Base-by-base conservation (phyloP, 2,113 vertebrate genomes). In the Puffinus mauretanicus region DNA sequence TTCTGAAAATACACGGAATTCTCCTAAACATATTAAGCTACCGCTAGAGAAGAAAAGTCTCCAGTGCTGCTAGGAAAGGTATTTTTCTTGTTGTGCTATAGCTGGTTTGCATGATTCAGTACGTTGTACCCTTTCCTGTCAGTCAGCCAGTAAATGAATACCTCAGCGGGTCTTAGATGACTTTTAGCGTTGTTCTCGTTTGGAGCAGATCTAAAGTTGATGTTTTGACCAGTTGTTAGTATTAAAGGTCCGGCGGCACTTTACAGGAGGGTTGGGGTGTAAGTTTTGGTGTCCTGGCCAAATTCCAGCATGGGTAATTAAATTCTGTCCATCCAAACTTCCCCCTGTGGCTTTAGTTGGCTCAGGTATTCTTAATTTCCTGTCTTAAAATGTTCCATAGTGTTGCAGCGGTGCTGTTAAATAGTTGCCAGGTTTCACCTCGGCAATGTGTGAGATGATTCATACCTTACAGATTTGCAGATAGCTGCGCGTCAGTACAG, bases 311-410 rank as follows among this genome's bases (percentile, higher is more conserved):
- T 2, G 27, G 13, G 70, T 96, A 95, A 97, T 97, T 97, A 96
- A 95, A 96, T 97, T 92, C 95, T 93, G 88, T 94, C 90, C 90
- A 94, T 94, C 95, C 93, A 72, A 96, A 94, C 75, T 67, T 95
- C 77, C 88, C 90, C 72, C 90, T 64, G 90, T 71, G 91, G 94
- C 72, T 93, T 95, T 87, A 58, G 46, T 85, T 97, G 95, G 96
- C 97, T 97, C 93, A 85, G 87, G 62, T 86, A 94, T 77, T 76
- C 95, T 97, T 96, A 93, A 95, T 96, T 94, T 96, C 92, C 93
- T 93, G 92, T 87, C 55, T 95, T 79, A 90, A 94, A 97, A 84
- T 57, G 79, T 94, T 95, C 88, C 88, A 40, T 34, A 75, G 86
- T 38, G 75, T 86, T 96, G 96, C 87, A 93, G 93, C 2, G 4